Conservation (phyloP, 1,140 invertebrate species). For the Papilio polyxenes region DNA sequence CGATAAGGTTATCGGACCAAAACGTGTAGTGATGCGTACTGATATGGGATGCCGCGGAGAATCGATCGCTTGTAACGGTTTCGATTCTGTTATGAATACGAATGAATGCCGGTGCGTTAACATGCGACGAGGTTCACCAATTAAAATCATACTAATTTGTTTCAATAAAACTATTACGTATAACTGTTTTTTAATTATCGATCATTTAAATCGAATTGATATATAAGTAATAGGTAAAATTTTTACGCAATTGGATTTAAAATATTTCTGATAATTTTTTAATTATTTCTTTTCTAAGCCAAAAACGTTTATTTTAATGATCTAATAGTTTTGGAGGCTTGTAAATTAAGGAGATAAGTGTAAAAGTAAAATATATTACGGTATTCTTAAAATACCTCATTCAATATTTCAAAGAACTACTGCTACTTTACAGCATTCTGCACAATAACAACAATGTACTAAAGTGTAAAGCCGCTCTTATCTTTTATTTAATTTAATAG, state of each 20-base stretch:
- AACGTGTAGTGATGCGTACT: constrained; percentile 31
- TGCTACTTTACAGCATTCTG: background rate
- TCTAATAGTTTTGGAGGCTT: no score
- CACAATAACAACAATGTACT: background rate
- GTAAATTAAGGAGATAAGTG: no score
- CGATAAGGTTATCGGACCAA: constrained; percentile 30
- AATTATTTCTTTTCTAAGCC: background rate
- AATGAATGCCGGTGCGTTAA: constrained; percentile 23
- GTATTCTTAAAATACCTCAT: no score
- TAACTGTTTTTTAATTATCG: constrained; percentile 7
- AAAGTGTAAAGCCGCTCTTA: background rate
- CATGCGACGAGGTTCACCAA: constrained; percentile 2
- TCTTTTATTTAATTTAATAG: constrained; percentile 24
- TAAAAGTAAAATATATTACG: no score
- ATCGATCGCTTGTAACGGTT: constrained; percentile 32
- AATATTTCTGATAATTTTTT: background rate
- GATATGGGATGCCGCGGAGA: constrained; percentile 20
- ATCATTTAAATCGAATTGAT: background rate
- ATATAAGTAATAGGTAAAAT: background rate
- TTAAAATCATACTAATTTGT: background rate
- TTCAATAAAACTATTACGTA: no score
- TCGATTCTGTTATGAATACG: constrained; percentile 35
- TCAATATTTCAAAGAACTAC: no score
- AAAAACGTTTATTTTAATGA: background rate
- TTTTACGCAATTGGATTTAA: background rate